Evolutionary conservation across 1,140 invertebrate genomes (phyloP), one percentile per base, ranked within the genome.

Genomic region (Ceratina calcarata): DNA sequence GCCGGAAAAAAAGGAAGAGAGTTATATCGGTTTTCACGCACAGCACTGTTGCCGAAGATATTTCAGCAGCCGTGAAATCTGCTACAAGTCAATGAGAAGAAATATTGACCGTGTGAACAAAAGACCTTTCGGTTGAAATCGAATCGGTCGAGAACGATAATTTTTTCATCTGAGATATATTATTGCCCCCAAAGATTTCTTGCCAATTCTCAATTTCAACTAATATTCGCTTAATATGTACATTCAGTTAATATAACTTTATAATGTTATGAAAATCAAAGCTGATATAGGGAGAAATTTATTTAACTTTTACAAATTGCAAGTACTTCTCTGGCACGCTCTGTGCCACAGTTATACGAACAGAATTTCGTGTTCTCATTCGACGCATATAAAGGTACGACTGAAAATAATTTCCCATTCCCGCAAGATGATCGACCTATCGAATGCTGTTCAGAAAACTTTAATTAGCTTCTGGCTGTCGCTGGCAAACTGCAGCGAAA

Each of bases 401-500:
- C 22, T 51, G 22, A 32, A 58, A 75, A 84, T 82, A 75, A 82
- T 55, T 62, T 73, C 49, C 58, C 45, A 57, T 65, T 74, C 32
- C 60, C 22, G 10, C 16, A 58, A 27, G n/a, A 64, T 55, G 53
- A 83, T 66, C 57, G 58, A 53, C 18, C 65, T n/a, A 64, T 72
- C 69, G 70, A 75, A 80, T 74, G 79, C 64, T 67, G 85, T 88
- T 88, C 76, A 57, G 84, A 84, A 89, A 90, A 90, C 85, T 90
- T 90, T 89, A 90, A 90, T 90, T 90, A 89, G 78, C 85, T 88
- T 67, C 80, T 74, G 68, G 83, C 87, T 86, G 74, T 88, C 87
- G 89, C 89, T 89, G 89, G 87, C 88, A 80, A 89, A 86, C 74
- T 82, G 69, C 58, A 78, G 77, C 65, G 78, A 80, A 90, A 90